These are phyloP conservation scores for Ailurus styani DNA, from an alignment of 2,113 vertebrate species.

Conservation along the genomic window DNA sequence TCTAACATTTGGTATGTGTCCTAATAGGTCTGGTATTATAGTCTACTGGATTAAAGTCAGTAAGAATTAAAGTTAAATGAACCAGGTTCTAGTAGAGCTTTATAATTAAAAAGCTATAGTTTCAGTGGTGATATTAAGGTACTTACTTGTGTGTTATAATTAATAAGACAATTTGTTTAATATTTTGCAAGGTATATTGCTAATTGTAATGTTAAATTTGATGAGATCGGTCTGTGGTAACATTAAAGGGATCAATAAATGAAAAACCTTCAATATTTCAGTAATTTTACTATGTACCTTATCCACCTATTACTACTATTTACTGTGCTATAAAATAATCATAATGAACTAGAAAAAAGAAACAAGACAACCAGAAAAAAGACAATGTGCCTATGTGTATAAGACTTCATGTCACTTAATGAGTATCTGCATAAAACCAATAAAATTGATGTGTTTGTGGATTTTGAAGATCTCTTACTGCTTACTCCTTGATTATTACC, in stretches of 20 bases:
- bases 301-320: not conserved
- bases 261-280: not conserved
- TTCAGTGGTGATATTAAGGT: not conserved
- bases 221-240: not conserved
- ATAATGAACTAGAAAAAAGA: not conserved
- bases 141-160: not conserved
- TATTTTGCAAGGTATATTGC: not conserved
- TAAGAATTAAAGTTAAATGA: not conserved
- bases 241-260: not conserved
- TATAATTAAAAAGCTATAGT: not conserved
- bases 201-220: not conserved
- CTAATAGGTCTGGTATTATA: not conserved
- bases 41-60: not conserved
- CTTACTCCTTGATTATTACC: not conserved
- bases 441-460: not conserved
- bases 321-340: not conserved
- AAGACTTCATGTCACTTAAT: not conserved
- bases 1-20: not conserved
- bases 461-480: not conserved
- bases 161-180: not conserved
- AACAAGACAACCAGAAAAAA: too few relatives aligned
- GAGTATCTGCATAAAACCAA: not conserved
- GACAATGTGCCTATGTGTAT: not conserved
- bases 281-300: not conserved
- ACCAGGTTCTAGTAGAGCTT: not conserved